phyloP scores from a whole-genome alignment of 2,888 invertebrate species.

The Galeopsomyia nigrocyanea region DNA sequence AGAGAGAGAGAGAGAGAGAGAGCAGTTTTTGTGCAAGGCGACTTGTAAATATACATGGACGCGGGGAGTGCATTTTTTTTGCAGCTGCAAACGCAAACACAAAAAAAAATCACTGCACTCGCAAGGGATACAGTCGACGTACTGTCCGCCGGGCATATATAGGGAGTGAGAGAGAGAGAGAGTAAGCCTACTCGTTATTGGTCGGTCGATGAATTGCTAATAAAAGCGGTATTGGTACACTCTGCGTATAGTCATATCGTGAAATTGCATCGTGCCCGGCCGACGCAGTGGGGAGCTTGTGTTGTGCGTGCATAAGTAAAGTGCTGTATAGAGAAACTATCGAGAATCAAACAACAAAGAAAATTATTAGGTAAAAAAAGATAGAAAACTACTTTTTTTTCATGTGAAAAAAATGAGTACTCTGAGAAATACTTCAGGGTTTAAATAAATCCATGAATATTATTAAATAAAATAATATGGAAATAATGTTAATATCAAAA shows the following conservation, averaged over 20 bases:
- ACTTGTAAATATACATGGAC: conserved; percentile 18
- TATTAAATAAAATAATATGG: no score
- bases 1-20: no score
- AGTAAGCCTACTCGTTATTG: conserved; percentile 50
- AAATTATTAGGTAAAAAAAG: no score
- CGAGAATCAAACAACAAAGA: no score
- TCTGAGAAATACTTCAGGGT: no score
- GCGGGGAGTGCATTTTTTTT: conserved; percentile 5
- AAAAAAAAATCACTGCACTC: conserved; percentile 25
- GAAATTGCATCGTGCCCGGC: conserved; percentile 53
- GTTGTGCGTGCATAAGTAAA: no score
- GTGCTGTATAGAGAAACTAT: no score
- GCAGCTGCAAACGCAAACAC: background rate
- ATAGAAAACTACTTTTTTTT: no score
- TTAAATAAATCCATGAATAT: no score
- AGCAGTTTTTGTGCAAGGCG: conserved; percentile 34
- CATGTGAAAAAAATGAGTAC: no score
- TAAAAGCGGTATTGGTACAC: conserved; percentile 52
- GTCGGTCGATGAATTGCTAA: conserved; percentile 57
- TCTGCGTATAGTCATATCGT: conserved; percentile 41
- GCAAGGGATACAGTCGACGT: background rate
- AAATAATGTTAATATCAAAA: no score
- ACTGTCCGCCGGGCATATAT: conserved; percentile 20
- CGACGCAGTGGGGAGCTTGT: background rate
- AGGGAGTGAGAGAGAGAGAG: conserved; percentile 41